Conservation (phyloP, 2,113 vertebrate species). For the Vidua macroura region DNA sequence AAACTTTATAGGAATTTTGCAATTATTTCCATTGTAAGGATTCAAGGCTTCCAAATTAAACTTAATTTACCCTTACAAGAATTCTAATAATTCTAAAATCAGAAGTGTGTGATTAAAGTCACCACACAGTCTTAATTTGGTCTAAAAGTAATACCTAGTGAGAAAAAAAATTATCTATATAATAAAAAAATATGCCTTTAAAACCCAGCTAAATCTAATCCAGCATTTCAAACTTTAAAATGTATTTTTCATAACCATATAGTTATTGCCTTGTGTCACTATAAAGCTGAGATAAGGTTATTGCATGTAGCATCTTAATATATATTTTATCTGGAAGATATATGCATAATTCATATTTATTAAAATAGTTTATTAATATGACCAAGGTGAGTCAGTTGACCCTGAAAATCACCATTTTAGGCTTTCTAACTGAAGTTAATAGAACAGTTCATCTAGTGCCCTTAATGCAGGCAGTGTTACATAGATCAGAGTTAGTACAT, state of each 20-base stretch:
- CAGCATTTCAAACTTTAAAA: slow-evolving; percentile 21
- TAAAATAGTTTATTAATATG: slow-evolving; percentile 59
- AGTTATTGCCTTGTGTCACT: slow-evolving; percentile 33
- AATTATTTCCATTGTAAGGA: background rate
- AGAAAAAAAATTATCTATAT: background rate
- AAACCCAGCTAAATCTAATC: slow-evolving; percentile 3
- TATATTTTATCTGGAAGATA: slow-evolving; percentile 45
- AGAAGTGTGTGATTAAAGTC: slow-evolving; percentile 8
- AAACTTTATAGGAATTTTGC: slow-evolving; percentile 5
- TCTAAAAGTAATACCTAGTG: background rate
- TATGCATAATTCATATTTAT: slow-evolving; percentile 60
- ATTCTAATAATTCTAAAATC: slow-evolving; percentile 27
- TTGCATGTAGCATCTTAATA: slow-evolving; percentile 43
- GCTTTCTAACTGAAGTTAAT: slow-evolving; percentile 22
- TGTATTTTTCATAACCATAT: slow-evolving; percentile 43
- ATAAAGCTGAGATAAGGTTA: slow-evolving; percentile 59
- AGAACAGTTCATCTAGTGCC: background rate
- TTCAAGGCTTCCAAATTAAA: slow-evolving; percentile 1
- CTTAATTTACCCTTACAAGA: slow-evolving; percentile 36
- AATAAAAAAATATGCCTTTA: slow-evolving; percentile 45
- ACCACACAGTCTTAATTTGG: background rate
- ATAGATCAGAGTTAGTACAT: background rate
- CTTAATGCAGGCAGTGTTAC: background rate
- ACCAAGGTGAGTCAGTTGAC: slow-evolving; percentile 58
- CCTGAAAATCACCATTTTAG: slow-evolving; percentile 40